These are phyloP conservation scores for Hoplostethus mediterraneus DNA, from an alignment of 2,797 vertebrate genomes.

Conservation along the genomic window DNA sequence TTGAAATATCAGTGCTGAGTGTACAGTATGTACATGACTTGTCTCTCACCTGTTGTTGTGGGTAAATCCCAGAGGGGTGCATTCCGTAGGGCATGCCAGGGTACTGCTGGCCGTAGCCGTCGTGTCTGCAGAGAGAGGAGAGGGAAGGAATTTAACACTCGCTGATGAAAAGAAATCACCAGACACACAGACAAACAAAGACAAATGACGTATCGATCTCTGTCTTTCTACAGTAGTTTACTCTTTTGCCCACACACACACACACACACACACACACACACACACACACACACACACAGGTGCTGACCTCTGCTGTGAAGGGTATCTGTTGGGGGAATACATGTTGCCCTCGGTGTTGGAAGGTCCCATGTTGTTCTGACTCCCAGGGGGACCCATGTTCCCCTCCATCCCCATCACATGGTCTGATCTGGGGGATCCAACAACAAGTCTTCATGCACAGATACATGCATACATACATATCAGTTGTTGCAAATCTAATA, in stretches of 20 bases:
- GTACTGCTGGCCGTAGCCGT: slow-evolving; percentile 95
- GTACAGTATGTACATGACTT: background rate
- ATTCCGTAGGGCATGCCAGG: slow-evolving; percentile 92
- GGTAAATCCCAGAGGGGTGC: slow-evolving; percentile 95
- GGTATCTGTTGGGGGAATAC: slow-evolving; percentile 84
- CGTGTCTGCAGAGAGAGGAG: slow-evolving; percentile 82
- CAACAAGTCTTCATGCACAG: slow-evolving; percentile 10
- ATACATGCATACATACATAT: too few species aligned
- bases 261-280: slow-evolving; percentile 5
- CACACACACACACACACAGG: slow-evolving; percentile 3
- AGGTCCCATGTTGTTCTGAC: slow-evolving; percentile 86
- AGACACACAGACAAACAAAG: background rate
- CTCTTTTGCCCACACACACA: background rate
- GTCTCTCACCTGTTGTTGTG: slow-evolving; percentile 94
- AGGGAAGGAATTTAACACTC: slow-evolving; percentile 18
- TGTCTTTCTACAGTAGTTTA: too few species aligned
- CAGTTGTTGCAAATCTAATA: too few species aligned
- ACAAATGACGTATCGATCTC: background rate
- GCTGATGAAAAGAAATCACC: background rate
- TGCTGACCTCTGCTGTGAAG: slow-evolving; percentile 85
- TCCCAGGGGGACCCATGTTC: slow-evolving; percentile 81
- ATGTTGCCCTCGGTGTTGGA: slow-evolving; percentile 87
- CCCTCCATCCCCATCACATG: slow-evolving; percentile 88
- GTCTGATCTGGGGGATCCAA: slow-evolving; percentile 80
- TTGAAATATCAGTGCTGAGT: background rate